Base-by-base conservation (phyloP, 2,797 vertebrate genomes). In the Esox masquinongy region DNA sequence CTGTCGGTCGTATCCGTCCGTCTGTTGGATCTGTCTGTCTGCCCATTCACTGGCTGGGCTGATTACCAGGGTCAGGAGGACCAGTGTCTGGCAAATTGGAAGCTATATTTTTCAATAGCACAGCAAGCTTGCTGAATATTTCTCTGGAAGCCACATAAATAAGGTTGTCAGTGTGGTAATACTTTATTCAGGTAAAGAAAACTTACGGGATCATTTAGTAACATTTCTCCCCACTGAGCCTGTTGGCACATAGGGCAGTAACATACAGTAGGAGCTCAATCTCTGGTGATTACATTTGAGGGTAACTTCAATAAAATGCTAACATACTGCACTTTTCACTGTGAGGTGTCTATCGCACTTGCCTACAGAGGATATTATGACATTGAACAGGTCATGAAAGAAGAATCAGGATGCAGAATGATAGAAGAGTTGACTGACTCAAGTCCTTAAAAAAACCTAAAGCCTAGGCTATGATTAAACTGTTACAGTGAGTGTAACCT, bases 401-500 rank as follows among this genome's bases (percentile, higher is more conserved):
- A 63, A 4, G 9, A 61, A 14, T 24, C 22, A 15, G 24, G 39
- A n/a, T 16, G n/a, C 53, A 77, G 72, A 78, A 70, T 36, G 63
- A 67, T 22, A 15, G 75, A 59, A 75, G 34, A 49, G 49, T 70
- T 83, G 77, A 84, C 24, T 77, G 71, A 80, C 74, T 39, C 73
- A 5, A 74, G 74, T 68, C 72, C 50, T 75, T 77, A 82, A 79
- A 63, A 11, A 34, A 74, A 43, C 7, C 69, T n/a, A 8, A 73
- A 68, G 29, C 66, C 70, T 66, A 69, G 72, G 71, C 68, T 53
- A 34, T 70, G 53, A 34, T 71, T 69, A 64, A 56, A 72, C 61
- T 51, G 19, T 71, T 56, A 77, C 63, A 50, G 43, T 16, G 36
- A 2, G 36, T n/a, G 76, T 78, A 76, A 70, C 66, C 51, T n/a